Base-by-base conservation (phyloP, 1,140 invertebrate species). In the Pectinophora gossypiella region DNA sequence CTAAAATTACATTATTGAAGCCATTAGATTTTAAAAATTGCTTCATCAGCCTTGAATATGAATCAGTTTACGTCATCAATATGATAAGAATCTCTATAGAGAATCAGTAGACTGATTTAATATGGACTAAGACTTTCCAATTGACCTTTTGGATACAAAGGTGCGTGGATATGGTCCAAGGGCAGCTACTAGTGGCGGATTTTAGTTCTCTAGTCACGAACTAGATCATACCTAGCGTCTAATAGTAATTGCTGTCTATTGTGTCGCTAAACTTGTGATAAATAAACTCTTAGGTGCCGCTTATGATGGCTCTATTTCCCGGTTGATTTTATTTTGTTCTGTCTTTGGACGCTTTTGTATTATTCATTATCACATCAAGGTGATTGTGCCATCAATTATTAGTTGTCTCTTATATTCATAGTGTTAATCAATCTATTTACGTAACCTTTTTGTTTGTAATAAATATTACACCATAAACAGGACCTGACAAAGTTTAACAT, bases 121-220 rank as follows among this genome's bases (percentile, higher is more conserved):
- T 61, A 64, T 71, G 60, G 56, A 64, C 54, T 44, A 48, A 70
- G 58, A 79, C 80, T 84, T 84, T 84, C 73, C 64, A 80, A 74
- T 71, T 84, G 82, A 85, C 82, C 80, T 85, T 85, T 83, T 61
- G 23, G 47, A 50, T 56, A 72, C 59, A 70, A 72, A 71, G 70
- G 59, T 75, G 62, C 60, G 59, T 81, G 64, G 72, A 84, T 70
- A 78, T 83, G 76, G 82, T 71, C 78, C 82, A 85, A 83, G 82
- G 82, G 64, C 66, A 69, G 54, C 76, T 54, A 68, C 57, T 55
- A 59, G 38, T 74, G 57, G 70, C 74, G 70, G 82, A 79, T 72
- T 78, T 64, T 51, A 76, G 68, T 78, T 83, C 73, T 65, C 57
- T 54, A 69, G 75, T 82, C 82, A 81, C 79, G 76, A 79, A 51